Evolutionary conservation across 2,888 invertebrate genomes (phyloP), one percentile per base, ranked within the genome.

Genomic region (Hypomecis atomaria): DNA sequence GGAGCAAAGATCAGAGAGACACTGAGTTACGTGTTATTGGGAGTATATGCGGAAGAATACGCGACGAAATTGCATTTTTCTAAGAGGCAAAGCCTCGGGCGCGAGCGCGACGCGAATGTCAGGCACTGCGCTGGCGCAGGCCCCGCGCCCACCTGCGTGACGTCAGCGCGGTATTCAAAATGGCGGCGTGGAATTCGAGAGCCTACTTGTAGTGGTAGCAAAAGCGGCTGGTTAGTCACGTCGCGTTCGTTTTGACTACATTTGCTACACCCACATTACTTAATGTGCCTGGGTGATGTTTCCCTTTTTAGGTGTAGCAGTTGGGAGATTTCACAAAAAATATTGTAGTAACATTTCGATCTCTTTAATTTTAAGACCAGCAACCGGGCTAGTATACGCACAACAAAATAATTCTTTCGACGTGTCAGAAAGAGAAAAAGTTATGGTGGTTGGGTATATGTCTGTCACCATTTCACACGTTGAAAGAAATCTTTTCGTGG

Each of bases 161-260:
- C 92, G 91, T 92, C 92, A 92, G 81, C 74, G 63, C 74, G 90
- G 90, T 90, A 92, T 92, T 92, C 90, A 92, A 92, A 88, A 92
- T 92, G 92, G 92, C 92, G 85, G 85, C 83, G 67, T 74, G 90
- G 91, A 90, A 92, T 92, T 85, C 84, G 91, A 91, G 90, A 91
- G 88, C 91, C 91, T 90, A 87, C 86, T 79, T 73, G 79, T 79
- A 84, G 77, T 79, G 79, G 76, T 75, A 79, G 82, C 82, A 82
- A 75, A 78, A 66, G 71, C 65, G 69, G 66, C 67, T 65, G 60
- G 68, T 70, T 70, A 69, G 69, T 73, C 70, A 71, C 70, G 70
- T 73, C 65, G 66, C 50, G 71, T 65, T 62, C 66, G 68, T 64
- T 62, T 65, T 54, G 69, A 70, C 70, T 71, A 66, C 57, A 68